These are phyloP conservation scores for Bos indicus DNA, from an alignment of 2,113 vertebrate species.

Conservation along the genomic window DNA sequence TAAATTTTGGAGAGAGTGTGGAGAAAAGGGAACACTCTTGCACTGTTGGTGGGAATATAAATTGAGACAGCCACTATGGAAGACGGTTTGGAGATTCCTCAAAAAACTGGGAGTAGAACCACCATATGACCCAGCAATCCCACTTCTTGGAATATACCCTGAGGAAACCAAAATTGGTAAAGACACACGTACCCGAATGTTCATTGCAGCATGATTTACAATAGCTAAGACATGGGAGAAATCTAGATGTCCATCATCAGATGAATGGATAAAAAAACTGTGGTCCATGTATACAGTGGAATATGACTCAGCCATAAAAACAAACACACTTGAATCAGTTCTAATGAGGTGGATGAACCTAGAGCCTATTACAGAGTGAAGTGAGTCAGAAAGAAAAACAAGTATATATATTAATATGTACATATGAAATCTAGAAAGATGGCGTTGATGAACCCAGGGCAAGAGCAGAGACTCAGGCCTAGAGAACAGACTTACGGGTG, in stretches of 20 bases:
- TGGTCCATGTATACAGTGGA: neutral
- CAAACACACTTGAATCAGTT: neutral
- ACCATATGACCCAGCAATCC: neutral
- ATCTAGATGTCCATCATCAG: neutral
- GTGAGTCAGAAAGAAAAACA: neutral
- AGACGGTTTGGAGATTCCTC: neutral
- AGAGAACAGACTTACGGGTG: neutral
- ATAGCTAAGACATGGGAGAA: neutral
- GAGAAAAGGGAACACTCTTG: neutral
- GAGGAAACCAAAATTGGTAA: neutral
- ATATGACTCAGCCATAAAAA: neutral
- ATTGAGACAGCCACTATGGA: neutral
- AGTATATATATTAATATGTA: neutral
- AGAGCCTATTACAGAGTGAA: neutral
- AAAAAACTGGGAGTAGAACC: neutral
- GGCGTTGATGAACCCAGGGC: neutral
- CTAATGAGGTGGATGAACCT: neutral
- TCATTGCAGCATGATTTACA: neutral
- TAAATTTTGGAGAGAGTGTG: neutral
- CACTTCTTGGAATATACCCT: neutral
- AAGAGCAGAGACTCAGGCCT: neutral
- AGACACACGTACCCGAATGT: neutral
- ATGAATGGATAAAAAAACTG: neutral
- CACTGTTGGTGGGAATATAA: neutral
- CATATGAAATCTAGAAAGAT: neutral